These are phyloP conservation scores for Parazoanthus swiftii DNA, from an alignment of 92 coral and sea anemone genomes.

Conservation along the genomic window DNA sequence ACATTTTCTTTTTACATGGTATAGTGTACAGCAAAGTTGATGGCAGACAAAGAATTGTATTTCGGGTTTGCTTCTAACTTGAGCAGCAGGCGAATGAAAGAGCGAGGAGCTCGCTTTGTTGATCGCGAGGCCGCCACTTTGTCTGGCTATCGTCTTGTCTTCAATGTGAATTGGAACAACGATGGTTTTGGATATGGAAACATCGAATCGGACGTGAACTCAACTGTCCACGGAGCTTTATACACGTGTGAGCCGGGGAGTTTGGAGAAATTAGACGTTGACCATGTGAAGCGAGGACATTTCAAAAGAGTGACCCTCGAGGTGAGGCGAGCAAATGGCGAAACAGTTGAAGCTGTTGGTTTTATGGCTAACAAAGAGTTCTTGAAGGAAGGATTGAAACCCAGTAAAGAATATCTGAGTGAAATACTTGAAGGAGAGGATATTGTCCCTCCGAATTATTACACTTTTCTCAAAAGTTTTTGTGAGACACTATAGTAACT, in stretches of 20 bases:
- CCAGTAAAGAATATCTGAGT: conserved; percentile 47
- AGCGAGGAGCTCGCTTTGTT: conserved; percentile 60
- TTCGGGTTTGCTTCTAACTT: conserved; percentile 62
- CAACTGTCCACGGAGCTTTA: conserved; percentile 59
- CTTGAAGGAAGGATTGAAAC: conserved; percentile 51
- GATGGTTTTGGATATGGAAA: conserved; percentile 64
- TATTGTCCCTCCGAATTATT: conserved; percentile 11
- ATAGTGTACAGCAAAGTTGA: neutral
- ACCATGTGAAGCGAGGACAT: conserved; percentile 47
- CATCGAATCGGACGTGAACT: conserved; percentile 50
- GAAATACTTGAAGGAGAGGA: conserved; percentile 68
- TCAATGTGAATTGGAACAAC: conserved; percentile 51
- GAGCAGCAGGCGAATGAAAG: conserved; percentile 64
- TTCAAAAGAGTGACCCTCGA: conserved; percentile 42
- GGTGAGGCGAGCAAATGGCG: conserved; percentile 53
- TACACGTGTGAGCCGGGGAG: conserved; percentile 54
- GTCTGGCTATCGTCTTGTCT: conserved; percentile 51
- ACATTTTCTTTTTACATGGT: too few species aligned
- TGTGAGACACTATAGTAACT: neutral
- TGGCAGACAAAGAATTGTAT: conserved; percentile 41
- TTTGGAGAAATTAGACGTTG: conserved; percentile 45
- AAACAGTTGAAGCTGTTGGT: conserved; percentile 40
- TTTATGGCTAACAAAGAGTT: conserved; percentile 53
- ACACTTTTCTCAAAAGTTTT: conserved; percentile 18
- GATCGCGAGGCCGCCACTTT: conserved; percentile 59